Percentiles rank a stretch among this genome's conserved stretches.
phyloP scores from a whole-genome alignment of 2,888 invertebrate genomes.

The Agrenia bidenticulata region DNA sequence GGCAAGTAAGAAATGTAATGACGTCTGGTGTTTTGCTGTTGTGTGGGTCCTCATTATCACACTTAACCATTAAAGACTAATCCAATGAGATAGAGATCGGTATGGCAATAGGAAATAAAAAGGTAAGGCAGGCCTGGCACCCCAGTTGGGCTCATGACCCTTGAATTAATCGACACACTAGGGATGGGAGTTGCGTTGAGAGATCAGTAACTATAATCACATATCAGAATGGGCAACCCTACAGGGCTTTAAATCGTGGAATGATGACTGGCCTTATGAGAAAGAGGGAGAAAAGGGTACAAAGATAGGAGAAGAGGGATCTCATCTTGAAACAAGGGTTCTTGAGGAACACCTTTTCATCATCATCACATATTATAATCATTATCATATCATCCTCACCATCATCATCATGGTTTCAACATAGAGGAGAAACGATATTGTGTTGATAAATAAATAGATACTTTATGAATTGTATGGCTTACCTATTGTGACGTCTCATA shows the following conservation, averaged over 20 bases:
- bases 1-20: neutral
- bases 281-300: neutral
- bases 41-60: conserved; percentile 25
- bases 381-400: neutral
- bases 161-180: conserved; percentile 31
- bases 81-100: conserved; percentile 32
- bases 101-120: conserved; percentile 13
- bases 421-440: neutral
- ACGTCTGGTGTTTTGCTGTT: neutral
- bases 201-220: too few relatives aligned
- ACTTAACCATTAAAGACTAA: conserved; percentile 12
- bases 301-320: neutral
- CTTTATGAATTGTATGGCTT: conserved; percentile 15
- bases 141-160: conserved; percentile 20
- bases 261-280: too few relatives aligned
- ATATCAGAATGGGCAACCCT: too few relatives aligned
- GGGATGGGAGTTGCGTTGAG: neutral
- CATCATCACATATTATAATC: neutral
- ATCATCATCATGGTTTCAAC: conserved; percentile 9
- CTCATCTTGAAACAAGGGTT: neutral
- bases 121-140: neutral
- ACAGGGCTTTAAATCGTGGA: too few relatives aligned
- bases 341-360: conserved; percentile 9
- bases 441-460: conserved; percentile 19
- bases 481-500: conserved; percentile 14